Base-by-base conservation (phyloP, 2,113 vertebrate species). In the Sphaerodactylus townsendi region DNA sequence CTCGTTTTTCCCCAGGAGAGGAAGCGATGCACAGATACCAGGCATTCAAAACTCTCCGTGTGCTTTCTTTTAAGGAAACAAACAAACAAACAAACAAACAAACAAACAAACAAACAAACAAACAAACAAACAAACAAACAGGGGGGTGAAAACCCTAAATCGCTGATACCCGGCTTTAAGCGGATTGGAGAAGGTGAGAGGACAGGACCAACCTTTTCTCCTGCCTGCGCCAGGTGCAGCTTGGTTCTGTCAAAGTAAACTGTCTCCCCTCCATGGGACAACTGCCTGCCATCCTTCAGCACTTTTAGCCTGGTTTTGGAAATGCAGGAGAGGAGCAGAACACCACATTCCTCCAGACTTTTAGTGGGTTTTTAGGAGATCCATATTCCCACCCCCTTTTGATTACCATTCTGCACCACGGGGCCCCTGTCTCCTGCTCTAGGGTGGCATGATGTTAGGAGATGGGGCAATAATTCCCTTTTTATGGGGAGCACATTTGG, bases 1-100 rank as follows among this genome's bases (percentile, higher is more conserved):
- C 87, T 93, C 81, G 3, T 2, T 23, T 56, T 19, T 39, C 84
- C 82, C 39, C 73, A 82, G 91, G 33, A 83, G 44, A 82, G 71
- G 80, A 79, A 79, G 10, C 1, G 65, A 89, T 25, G 56, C 68
- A 44, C 88, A 39, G 86, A 30, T 19, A 73, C 79, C 85, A 66
- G 3, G n/a, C 39, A 84, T 79, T 93, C 46, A 88, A 76, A 89
- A 75, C 68, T 86, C 35, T 50, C 56, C 82, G 14, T 3, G 23
- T 1, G 44, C 56, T 87, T 69, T 80, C 0, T 37, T 25, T 3
- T 62, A 4, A 10, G 59, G 50, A 50, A 50, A 50, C 2, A 50
- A 50, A 50, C 4, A 50, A 6, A 50, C 44, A 50, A n/a, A n/a
- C n/a, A 50, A 50, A 50, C 2, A 50, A 50, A 50, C 4, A 50